Evolutionary conservation across 2,888 invertebrate genomes (phyloP).

Genomic region (Caenorhabditis virilis): DNA sequence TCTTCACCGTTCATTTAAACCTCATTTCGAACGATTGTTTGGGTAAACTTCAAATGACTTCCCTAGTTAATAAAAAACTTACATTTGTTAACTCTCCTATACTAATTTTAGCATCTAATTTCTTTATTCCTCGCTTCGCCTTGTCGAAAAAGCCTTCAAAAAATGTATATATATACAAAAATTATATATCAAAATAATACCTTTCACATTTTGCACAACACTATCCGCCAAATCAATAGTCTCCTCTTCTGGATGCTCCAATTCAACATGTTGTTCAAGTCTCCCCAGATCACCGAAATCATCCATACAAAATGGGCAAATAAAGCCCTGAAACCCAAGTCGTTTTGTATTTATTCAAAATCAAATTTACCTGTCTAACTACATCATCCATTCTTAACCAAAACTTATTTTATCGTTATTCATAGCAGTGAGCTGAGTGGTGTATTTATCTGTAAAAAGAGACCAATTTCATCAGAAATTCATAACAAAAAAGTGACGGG

Average conservation of each 20-base stretch:
- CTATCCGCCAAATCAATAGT: constrained; percentile 74
- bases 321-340: constrained; percentile 80
- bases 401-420: too few species aligned
- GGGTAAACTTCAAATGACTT: too few species aligned
- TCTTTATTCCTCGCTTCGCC: constrained; percentile 78
- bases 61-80: too few species aligned
- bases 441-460: too few species aligned
- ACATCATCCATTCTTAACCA: background rate
- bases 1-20: too few species aligned
- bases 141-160: constrained; percentile 75
- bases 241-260: constrained; percentile 74
- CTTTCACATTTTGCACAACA: constrained; percentile 70
- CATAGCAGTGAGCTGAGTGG: too few species aligned
- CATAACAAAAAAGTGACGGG: too few species aligned
- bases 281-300: constrained; percentile 84
- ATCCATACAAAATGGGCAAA: constrained; percentile 91
- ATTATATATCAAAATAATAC: constrained; percentile 44
- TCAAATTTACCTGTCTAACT: background rate
- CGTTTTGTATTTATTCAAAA: too few species aligned
- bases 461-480: too few species aligned
- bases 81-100: constrained; percentile 36
- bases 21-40: too few species aligned
- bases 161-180: background rate
- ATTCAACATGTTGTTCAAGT: constrained; percentile 86
- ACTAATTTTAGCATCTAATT: constrained; percentile 43